Evolutionary conservation across 92 coral and sea anemone genomes (phyloP).

Genomic region (Nematostella vectensis): DNA sequence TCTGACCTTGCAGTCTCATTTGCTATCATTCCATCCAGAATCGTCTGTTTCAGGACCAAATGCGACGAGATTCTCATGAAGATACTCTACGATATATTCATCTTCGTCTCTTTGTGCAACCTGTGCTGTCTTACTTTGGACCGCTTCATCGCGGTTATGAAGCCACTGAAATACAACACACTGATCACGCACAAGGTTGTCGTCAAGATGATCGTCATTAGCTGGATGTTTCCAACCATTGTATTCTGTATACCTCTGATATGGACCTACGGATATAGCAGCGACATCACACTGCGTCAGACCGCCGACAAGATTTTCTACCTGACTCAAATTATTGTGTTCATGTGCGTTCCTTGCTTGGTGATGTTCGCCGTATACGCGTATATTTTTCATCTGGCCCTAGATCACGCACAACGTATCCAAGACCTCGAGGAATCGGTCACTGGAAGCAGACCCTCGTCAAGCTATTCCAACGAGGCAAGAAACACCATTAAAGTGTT

Average conservation of each 20-base stretch:
- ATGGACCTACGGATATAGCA: constrained; percentile 57
- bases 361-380: constrained; percentile 67
- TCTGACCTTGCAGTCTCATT: constrained; percentile 62
- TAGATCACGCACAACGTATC: constrained; percentile 56
- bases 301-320: constrained; percentile 61
- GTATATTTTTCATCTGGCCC: constrained; percentile 51
- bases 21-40: constrained; percentile 62
- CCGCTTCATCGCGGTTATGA: constrained; percentile 39
- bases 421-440: constrained; percentile 36
- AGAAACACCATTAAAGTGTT: constrained; percentile 67
- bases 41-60: constrained; percentile 46
- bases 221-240: constrained; percentile 60
- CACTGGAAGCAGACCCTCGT: constrained; percentile 16
- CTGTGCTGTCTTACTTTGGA: constrained; percentile 63
- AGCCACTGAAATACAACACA: constrained; percentile 24
- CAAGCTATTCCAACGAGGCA: constrained; percentile 46
- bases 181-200: constrained; percentile 35
- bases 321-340: constrained; percentile 62
- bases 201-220: constrained; percentile 29
- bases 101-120: constrained; percentile 70
- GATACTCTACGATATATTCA: constrained; percentile 58
- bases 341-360: constrained; percentile 63
- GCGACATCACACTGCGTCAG: constrained; percentile 26
- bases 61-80: constrained; percentile 60
- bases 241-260: constrained; percentile 44